phyloP scores from a whole-genome alignment of 2,797 vertebrate species.

The Loriculus beryllinus region DNA sequence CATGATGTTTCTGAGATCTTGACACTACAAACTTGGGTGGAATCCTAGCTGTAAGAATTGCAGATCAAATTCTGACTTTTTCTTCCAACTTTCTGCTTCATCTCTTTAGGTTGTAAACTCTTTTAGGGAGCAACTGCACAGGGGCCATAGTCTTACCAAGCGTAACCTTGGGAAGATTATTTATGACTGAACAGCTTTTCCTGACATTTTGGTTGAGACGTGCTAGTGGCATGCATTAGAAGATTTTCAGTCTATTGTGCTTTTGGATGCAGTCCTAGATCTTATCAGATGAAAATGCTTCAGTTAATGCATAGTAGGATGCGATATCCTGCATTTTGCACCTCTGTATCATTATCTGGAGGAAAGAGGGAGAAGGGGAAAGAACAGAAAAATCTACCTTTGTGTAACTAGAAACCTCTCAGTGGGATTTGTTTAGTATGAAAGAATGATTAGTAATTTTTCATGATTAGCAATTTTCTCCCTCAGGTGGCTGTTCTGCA shows the following conservation, averaged over 20 bases:
- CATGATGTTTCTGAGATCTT: background rate
- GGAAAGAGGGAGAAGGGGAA: background rate
- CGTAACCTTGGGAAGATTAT: background rate
- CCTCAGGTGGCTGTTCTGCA: conserved; percentile 73
- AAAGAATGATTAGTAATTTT: conserved; percentile 76
- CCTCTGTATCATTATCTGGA: conserved; percentile 65
- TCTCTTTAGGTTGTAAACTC: background rate
- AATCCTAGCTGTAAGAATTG: background rate
- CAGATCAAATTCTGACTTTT: background rate
- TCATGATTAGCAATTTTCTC: conserved; percentile 77
- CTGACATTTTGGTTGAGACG: conserved; percentile 2
- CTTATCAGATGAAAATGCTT: conserved; percentile 42
- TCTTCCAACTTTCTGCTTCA: background rate
- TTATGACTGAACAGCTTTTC: background rate
- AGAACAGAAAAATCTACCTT: background rate
- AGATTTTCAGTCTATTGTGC: conserved; percentile 56
- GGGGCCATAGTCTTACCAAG: background rate
- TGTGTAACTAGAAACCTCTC: conserved; percentile 68
- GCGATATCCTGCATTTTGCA: conserved; percentile 52
- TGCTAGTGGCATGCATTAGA: background rate
- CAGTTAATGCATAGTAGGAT: conserved; percentile 57
- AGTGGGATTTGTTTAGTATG: conserved; percentile 73
- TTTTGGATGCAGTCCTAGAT: conserved; percentile 64
- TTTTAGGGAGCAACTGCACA: background rate
- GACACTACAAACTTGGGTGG: background rate